Evolutionary conservation across 1,140 invertebrate species (phyloP).

Genomic region (Hylyphantes graminicola): DNA sequence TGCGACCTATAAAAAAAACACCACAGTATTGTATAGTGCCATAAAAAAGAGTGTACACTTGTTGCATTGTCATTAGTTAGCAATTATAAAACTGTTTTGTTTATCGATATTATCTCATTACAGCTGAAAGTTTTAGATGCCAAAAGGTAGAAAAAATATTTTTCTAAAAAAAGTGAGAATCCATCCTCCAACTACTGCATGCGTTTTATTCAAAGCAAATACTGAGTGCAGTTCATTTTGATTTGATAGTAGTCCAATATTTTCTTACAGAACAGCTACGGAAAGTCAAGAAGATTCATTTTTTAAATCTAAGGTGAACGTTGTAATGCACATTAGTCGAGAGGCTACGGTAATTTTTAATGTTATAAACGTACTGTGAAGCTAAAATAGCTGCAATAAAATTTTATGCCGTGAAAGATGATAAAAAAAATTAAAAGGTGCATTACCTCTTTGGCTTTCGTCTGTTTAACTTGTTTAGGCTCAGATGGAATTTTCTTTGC

Average conservation of each 20-base stretch:
- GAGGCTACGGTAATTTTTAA: not conserved
- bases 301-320: not conserved
- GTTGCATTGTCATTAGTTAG: no score
- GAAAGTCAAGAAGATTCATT: no score
- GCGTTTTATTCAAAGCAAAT: no score
- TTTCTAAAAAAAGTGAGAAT: not conserved
- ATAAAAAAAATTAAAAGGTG: no score
- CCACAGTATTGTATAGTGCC: not conserved
- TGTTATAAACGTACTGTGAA: not conserved
- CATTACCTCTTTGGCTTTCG: conserved; percentile 66
- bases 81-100: no score
- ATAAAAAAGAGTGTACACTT: no score
- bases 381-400: not conserved
- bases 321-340: not conserved
- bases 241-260: not conserved
- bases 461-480: conserved; percentile 75
- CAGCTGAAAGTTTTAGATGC: no score
- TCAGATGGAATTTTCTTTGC: conserved; percentile 74
- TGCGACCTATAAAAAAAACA: conserved; percentile 76
- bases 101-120: no score
- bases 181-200: no score
- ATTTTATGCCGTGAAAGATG: not conserved
- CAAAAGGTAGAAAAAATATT: not conserved
- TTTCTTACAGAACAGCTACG: not conserved
- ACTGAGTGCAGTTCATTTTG: no score